Evolutionary conservation across 1,140 invertebrate genomes (phyloP).

Genomic region (Oedothorax gibbosus): DNA sequence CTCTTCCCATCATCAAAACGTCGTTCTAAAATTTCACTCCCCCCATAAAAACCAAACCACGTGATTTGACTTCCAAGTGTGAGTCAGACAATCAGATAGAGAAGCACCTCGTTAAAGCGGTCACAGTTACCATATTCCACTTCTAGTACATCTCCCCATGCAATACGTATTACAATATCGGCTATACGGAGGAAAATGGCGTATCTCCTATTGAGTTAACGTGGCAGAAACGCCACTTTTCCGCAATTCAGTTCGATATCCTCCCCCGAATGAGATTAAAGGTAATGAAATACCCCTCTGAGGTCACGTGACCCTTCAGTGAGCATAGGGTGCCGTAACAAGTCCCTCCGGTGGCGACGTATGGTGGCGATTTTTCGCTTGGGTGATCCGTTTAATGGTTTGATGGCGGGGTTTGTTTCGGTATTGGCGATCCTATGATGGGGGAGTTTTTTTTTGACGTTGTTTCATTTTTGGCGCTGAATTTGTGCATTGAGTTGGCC

Average conservation of each 20-base stretch:
- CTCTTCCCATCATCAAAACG: not conserved
- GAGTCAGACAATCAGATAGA: not conserved
- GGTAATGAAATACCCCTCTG: conserved; percentile 38
- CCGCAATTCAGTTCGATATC: no score
- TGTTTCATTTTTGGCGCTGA: no score
- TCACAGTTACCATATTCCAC: conserved; percentile 49
- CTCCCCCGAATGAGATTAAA: no score
- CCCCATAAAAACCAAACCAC: not conserved
- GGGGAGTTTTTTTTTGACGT: no score
- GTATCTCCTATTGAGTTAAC: not conserved
- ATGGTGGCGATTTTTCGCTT: conserved; percentile 38
- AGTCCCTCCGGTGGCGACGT: conserved; percentile 21
- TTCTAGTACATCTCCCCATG: conserved; percentile 23
- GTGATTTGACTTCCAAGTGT: conserved; percentile 37
- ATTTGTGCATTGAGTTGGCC: no score
- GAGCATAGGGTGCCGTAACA: conserved; percentile 12
- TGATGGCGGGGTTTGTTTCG: no score
- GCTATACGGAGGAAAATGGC: not conserved
- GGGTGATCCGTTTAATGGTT: conserved; percentile 41
- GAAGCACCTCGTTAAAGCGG: conserved; percentile 50
- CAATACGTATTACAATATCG: conserved; percentile 53
- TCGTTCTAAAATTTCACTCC: not conserved
- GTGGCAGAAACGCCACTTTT: no score
- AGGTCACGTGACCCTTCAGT: conserved; percentile 16
- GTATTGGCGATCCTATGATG: no score